Evolutionary conservation across 1,140 invertebrate genomes (phyloP), one percentile per base, ranked within the genome.

Genomic region (Thrips palmi): DNA sequence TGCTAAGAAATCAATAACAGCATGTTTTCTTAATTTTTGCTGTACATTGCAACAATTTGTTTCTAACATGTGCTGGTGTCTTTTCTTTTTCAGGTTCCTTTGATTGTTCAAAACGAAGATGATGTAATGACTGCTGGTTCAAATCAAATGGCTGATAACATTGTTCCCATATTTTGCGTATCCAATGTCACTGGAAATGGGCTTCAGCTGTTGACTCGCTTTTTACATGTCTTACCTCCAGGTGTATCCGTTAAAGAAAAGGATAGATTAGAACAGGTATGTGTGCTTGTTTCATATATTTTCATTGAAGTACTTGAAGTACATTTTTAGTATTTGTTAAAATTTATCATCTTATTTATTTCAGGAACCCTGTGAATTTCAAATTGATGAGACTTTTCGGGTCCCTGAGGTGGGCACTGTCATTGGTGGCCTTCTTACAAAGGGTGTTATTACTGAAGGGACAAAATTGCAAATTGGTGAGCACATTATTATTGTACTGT

Each of bases 141-240:
- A 2, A 68, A 68, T 48, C 64, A 72, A 43, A 56, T 68, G 14
- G 64, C 65, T 6, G 63, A 68, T 21, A 70, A 74, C 34, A 63
- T 78, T 36, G 72, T 85, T 28, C 87, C 93, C 7, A 81, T 97
- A 45, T 91, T 97, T 55, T 75, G 71, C 33, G 77, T 94, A n/a
- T 96, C 89, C n/a, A 87, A 80, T 55, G 89, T 97, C 1, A 87
- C 74, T 11, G 93, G 93, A 2, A 65, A 71, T 37, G 87, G 88
- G 7, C 59, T 93, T 2, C 70, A 78, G 46, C 60, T 81, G 21
- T 60, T 93, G 2, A 80, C 80, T 39, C 75, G 69, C 36, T 91
- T 88, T 55, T 58, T 88, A 12, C 68, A 79, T 55, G 58, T 75
- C 24, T 49, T 82, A 4, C 77, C 82, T 15, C 77, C 79, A 6